Base-by-base conservation (phyloP, 2,113 vertebrate species). In the Scopus umbretta region DNA sequence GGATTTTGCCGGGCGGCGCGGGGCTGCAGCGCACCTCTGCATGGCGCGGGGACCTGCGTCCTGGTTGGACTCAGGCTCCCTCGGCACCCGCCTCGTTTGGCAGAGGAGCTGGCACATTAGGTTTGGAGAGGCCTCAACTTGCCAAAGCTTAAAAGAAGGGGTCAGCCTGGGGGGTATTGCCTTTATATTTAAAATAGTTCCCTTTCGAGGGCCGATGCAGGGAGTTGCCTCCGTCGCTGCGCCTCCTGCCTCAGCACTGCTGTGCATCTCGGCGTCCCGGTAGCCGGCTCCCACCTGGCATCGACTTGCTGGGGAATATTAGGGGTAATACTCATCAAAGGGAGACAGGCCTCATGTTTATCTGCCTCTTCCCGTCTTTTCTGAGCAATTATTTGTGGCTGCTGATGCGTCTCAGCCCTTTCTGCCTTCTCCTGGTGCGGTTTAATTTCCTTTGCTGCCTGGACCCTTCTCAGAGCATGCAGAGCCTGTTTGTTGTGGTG, bases 221-320 rank as follows among this genome's bases (percentile, higher is more conserved):
- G n/a, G n/a, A n/a, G n/a, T n/a, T n/a, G n/a, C 27, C 63, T 53
- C 27, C 65, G 6, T 53, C 4, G 8, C 67, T 56, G 42, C 2
- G 4, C 27, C 38, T 10, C 34, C 45, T 7, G 3, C 9, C 56
- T 16, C 9, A 2, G 42, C 63, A 11, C 47, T 3, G 27, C 56
- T 19, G 18, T 2, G 6, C 36, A 2, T 42, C 36, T 47, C n/a
- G 3, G 84, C 42, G 3, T 12, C 65, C 50, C 5, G 3, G 6
- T 1, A 11, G 50, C 38, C 3, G 3, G 30, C 14, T 47, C 16
- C 59, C 1, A 2, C 68, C 40, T 6, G 9, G n/a, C 45, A 6
- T 12, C 34, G 13, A 9, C 17, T 8, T 32, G n/a, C 49, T 16
- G n/a, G 49, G 36, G 50, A 34, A 25, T 5, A 5, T 9, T 7